These are phyloP conservation scores for Cerceris rybyensis DNA, from an alignment of 2,888 invertebrate genomes.

Conservation along the genomic window DNA sequence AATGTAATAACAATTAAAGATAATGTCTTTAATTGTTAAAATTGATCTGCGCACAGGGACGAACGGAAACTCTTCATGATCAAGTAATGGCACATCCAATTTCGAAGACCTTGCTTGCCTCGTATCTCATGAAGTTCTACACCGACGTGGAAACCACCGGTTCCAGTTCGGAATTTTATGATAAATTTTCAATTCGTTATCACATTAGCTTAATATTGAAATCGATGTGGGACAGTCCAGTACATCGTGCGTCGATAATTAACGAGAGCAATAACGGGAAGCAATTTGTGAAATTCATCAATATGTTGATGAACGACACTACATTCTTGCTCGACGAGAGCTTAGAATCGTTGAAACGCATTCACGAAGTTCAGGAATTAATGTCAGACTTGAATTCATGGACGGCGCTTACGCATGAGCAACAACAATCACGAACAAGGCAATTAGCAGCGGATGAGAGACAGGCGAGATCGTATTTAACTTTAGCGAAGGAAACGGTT, in stretches of 20 bases:
- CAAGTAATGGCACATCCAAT: conserved; percentile 94
- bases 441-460: conserved; percentile 92
- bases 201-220: conserved; percentile 98
- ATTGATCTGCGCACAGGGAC: conserved; percentile 65
- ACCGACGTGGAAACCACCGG: conserved; percentile 99
- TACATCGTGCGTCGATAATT: conserved; percentile 93
- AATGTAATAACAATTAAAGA: background rate
- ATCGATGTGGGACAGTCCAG: conserved; percentile 96
- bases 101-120: conserved; percentile 91
- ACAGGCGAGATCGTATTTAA: conserved; percentile 94
- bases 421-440: conserved; percentile 89
- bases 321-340: conserved; percentile 98
- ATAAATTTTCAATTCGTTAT: conserved; percentile 99
- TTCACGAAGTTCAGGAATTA: conserved; percentile 93
- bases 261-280: conserved; percentile 95
- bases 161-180: conserved; percentile 98
- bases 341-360: conserved; percentile 93
- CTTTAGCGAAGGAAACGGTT: conserved; percentile 96
- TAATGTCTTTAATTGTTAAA: background rate
- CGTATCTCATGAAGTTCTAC: conserved; percentile 98
- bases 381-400: conserved; percentile 88
- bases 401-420: conserved; percentile 86
- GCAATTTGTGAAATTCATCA: conserved; percentile 97
- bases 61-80: conserved; percentile 85
- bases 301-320: conserved; percentile 99